A percentile compares a stretch with the other conserved stretches of the same genome.
These are phyloP conservation scores for Neria commutata DNA, from an alignment of 2,888 invertebrate species.

Conservation along the genomic window DNA sequence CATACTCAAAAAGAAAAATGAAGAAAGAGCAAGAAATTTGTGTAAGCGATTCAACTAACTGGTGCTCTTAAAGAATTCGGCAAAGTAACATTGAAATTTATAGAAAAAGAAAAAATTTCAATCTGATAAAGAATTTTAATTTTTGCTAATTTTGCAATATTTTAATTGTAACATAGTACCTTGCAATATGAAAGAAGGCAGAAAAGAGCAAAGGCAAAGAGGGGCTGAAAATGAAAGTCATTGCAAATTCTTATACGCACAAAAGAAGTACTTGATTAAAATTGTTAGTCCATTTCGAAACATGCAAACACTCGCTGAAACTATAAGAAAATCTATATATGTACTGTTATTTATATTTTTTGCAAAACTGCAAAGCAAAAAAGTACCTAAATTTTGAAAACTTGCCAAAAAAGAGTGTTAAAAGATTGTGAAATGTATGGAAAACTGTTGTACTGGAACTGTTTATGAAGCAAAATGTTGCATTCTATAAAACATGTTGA, in stretches of 20 bases:
- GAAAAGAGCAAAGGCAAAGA: not conserved
- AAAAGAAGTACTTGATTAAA: slow-evolving; percentile 15
- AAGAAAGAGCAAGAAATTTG: too few species aligned
- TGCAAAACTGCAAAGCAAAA: too few species aligned
- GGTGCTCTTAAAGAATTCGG: not conserved
- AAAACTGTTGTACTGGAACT: too few species aligned
- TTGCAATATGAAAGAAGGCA: slow-evolving; percentile 16
- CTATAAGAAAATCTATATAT: too few species aligned
- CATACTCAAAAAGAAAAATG: too few species aligned
- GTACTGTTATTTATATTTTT: too few species aligned
- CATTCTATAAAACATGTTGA: not conserved
- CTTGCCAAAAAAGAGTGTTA: too few species aligned
- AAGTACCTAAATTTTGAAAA: not conserved
- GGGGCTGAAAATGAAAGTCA: slow-evolving; percentile 6
- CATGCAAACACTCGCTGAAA: too few species aligned
- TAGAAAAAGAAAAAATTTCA: not conserved
- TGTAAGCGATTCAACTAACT: too few species aligned
- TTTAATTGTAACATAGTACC: slow-evolving; percentile 28
- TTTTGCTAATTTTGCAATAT: slow-evolving; percentile 2
- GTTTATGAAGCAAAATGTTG: too few species aligned
- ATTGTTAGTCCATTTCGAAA: too few species aligned
- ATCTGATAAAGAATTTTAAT: slow-evolving; percentile 6
- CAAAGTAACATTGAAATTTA: slow-evolving; percentile 7
- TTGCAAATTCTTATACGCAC: slow-evolving; percentile 34
- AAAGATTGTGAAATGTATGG: too few species aligned